phyloP scores from a whole-genome alignment of 2,113 vertebrate genomes.

The Calyptommatus sinebrachiatus region DNA sequence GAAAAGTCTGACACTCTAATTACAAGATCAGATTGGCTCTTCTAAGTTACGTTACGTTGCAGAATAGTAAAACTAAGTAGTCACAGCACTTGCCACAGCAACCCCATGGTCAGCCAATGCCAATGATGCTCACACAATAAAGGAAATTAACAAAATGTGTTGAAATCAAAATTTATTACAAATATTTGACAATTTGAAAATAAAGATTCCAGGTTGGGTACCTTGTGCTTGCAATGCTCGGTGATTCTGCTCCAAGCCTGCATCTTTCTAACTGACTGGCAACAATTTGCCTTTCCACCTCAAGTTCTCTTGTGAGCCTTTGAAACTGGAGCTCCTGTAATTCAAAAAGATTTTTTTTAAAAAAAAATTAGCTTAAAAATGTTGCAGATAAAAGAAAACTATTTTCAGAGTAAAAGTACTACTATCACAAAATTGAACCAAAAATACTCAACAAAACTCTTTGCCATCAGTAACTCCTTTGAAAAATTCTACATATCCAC shows the following conservation, averaged over 20 bases:
- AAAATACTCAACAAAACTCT: background rate
- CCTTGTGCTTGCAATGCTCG: conserved; percentile 96
- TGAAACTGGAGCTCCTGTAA: conserved; percentile 98
- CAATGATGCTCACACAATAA: background rate
- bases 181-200: conserved; percentile 47
- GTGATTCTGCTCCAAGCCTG: conserved; percentile 96
- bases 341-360: conserved; percentile 60
- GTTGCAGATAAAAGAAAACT: conserved; percentile 32
- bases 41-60: background rate
- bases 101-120: background rate
- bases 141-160: background rate
- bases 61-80: background rate
- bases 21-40: too few species aligned
- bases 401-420: conserved; percentile 42
- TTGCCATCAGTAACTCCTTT: background rate
- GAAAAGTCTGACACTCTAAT: too few species aligned
- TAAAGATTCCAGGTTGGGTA: conserved; percentile 73
- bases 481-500: background rate
- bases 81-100: background rate
- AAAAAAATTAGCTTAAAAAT: conserved; percentile 61
- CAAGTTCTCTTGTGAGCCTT: conserved; percentile 97
- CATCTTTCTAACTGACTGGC: conserved; percentile 99
- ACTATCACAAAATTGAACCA: background rate
- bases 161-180: background rate
- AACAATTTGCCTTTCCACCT: conserved; percentile 99